Evolutionary conservation across 2,797 vertebrate species (phyloP), one percentile per base, ranked within the genome.

Genomic region (Ptychadena robeensis): DNA sequence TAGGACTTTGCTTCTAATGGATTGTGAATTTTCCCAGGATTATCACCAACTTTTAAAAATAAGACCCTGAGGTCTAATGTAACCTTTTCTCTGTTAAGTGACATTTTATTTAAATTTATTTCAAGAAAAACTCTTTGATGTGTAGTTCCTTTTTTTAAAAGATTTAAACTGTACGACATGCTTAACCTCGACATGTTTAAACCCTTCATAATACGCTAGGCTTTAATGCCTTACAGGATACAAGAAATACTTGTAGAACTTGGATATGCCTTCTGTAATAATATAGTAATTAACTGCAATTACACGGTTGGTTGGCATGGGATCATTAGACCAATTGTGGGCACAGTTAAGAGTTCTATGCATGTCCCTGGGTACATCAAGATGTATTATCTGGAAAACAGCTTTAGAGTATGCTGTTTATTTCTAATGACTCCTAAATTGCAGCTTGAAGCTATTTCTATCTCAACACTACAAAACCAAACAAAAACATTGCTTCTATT

Each of bases 211-310:
- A 53, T 22, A 67, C 9, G 30, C 74, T 7, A 67, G 11, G 22
- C n/a, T 40, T 48, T 66, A 67, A 77, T 40, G 28, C 6, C 35
- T 67, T 53, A 34, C 37, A 44, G 73, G 35, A 76, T 76, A 76
- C 8, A 64, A 76, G 27, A 44, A 28, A 44, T 25, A 76, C 59
- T 12, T 40, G 61, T 9, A 66, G 64, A 63, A 15, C 64, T 78
- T 78, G 11, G 31, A 66, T 25, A 78, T 78, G 31, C 40, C 32
- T 59, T 15, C 71, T 53, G 25, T 67, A 82, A 74, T 67, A 82
- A 82, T 74, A 53, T 15, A 68, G 80, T 32, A 82, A 76, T 69
- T 70, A 82, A 63, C 64, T 70, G 25, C 34, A 75, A 68, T 75
- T 82, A 82, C 28, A 81, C 38, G 80, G 64, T 76, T 70, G 73